Evolutionary conservation across 2,888 invertebrate genomes (phyloP), one percentile per base, ranked within the genome.

Genomic region (Drosophila diplacantha): DNA sequence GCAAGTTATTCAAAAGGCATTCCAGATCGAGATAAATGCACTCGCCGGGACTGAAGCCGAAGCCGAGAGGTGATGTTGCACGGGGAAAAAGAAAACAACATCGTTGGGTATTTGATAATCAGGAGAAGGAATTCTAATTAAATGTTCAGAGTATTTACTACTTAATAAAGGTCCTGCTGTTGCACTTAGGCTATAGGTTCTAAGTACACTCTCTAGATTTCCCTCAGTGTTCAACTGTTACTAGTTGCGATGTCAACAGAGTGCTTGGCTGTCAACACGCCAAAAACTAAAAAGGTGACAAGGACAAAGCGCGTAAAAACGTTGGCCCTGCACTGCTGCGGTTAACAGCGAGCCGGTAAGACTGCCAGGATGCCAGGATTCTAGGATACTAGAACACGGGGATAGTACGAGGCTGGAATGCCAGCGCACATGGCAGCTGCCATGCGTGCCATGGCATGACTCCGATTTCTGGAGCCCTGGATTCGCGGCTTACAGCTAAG

Each of bases 271-370:
- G 83, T 80, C 83, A 83, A 74, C 82, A 74, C 82, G 69, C 82
- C 73, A 52, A 83, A 81, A 82, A 79, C 83, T 79, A 80, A 80
- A 61, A 80, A 81, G 80, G 83, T 79, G 80, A 81, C 84, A 81
- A 66, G 73, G 77, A 81, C 80, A 83, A 83, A 81, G 56, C 77
- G 80, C 59, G 37, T 53, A 46, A 24, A 53, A 43, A 22, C 52
- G 46, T 43, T 38, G 22, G 38, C 50, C 43, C 49, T 43, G 41
- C 38, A 32, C 56, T 64, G 70, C 71, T 80, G 82, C 60, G 73
- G 80, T 66, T 77, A 69, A 63, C 74, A 57, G 53, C 50, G 54
- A 41, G 56, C 37, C 35, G 35, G 43, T 18, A 12, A 20, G 34
- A 41, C 26, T 53, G 39, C 18, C 12, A 43, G 58, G 31, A 56